Evolutionary conservation across 1,140 invertebrate genomes (phyloP).

Genomic region (Cyclina sinensis): DNA sequence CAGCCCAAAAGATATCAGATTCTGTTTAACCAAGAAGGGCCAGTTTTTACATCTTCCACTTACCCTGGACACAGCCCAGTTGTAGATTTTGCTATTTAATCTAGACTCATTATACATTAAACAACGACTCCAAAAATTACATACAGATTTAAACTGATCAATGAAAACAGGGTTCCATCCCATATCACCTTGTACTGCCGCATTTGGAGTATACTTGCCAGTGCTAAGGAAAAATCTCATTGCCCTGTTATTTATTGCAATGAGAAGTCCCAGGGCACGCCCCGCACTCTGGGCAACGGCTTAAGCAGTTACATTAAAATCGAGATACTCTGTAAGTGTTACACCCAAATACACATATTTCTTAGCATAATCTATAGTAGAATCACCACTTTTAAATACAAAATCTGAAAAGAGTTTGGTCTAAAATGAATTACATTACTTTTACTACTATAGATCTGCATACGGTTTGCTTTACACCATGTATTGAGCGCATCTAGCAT

Average conservation of each 20-base stretch:
- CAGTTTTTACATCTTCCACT: neutral
- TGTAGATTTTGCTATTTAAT: constrained; percentile 6
- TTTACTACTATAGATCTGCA: neutral
- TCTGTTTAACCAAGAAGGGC: neutral
- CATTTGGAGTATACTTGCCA: neutral
- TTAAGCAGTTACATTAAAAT: constrained; percentile 12
- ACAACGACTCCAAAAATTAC: neutral
- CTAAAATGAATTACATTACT: constrained; percentile 30
- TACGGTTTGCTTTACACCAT: neutral
- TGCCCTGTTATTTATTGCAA: neutral
- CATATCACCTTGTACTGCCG: neutral
- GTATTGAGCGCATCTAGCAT: neutral
- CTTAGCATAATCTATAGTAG: neutral
- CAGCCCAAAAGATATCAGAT: too few relatives aligned
- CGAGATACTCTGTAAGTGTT: neutral
- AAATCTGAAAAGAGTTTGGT: constrained; percentile 1
- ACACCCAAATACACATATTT: neutral
- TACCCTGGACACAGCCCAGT: neutral
- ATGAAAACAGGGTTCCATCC: neutral
- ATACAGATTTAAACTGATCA: constrained; percentile 15
- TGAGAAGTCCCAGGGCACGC: constrained; percentile 16
- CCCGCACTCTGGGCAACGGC: neutral
- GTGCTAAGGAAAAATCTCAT: constrained; percentile 11
- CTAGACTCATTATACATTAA: neutral
- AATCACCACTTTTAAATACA: neutral